A percentile compares a stretch with the other conserved stretches of the same genome.
Conservation (phyloP, 2,797 vertebrate genomes). For the Parotocinclus haroldoi region DNA sequence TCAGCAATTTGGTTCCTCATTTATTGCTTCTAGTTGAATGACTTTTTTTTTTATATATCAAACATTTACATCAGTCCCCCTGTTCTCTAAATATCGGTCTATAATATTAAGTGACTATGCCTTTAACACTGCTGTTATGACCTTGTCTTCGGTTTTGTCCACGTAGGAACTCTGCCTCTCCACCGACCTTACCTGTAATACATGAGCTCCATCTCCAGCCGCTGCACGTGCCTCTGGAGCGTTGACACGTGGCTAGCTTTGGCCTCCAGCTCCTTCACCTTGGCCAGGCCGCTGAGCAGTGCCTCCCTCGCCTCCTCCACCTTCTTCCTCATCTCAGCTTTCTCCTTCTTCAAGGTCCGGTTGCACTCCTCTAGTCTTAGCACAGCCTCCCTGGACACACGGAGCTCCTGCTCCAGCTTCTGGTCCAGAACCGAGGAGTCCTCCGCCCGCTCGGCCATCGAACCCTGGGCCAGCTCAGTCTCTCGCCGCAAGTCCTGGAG, state of each 20-base stretch:
- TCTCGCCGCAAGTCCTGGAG: conserved; percentile 76
- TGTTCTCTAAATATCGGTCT: too few species aligned
- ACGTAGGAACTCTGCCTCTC: neutral
- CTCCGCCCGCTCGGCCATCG: conserved; percentile 69
- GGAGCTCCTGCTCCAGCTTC: conserved; percentile 80
- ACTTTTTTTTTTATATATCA: too few species aligned
- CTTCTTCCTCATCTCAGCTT: conserved; percentile 80
- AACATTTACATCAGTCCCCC: too few species aligned
- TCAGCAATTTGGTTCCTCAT: too few species aligned
- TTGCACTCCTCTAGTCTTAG: conserved; percentile 78
- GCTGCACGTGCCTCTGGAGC: conserved; percentile 74
- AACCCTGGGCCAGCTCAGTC: conserved; percentile 70
- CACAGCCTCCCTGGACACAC: conserved; percentile 70
- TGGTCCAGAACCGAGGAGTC: conserved; percentile 75
- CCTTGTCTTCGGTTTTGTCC: too few species aligned
- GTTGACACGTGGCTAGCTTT: conserved; percentile 75
- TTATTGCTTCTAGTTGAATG: too few species aligned
- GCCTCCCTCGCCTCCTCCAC: conserved; percentile 83
- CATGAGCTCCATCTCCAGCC: conserved; percentile 81
- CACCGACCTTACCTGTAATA: conserved; percentile 77
- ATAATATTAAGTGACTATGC: too few species aligned
- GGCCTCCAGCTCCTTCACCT: conserved; percentile 86
- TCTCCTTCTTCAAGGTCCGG: conserved; percentile 75
- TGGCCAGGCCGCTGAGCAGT: conserved; percentile 77
- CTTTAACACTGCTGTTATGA: too few species aligned